Evolutionary conservation across 2,113 vertebrate genomes (phyloP), one percentile per base, ranked within the genome.

Genomic region (Leptobrachium ailaonicum): DNA sequence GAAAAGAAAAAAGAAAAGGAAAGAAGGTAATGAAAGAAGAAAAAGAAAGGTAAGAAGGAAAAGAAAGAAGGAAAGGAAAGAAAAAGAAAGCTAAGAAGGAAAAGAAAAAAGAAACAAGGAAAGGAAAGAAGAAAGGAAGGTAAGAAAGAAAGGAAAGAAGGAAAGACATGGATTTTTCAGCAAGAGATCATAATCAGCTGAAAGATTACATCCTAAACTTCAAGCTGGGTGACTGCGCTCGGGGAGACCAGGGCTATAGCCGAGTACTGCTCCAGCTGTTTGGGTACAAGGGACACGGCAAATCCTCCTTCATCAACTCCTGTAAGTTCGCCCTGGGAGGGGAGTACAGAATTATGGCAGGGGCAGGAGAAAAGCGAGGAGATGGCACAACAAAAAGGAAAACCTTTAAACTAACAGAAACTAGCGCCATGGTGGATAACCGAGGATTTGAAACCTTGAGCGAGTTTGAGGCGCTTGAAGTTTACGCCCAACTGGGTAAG

Each of bases 231-330:
- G n/a, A 45, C 60, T n/a, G 58, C 20, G 14, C 42, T n/a, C 42
- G 8, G 10, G 73, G 73, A 2, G 47, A 45, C 8, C 73, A 75
- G 58, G 73, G 73, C 2, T 75, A 75, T 32, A 2, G 12, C 41
- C 41, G 73, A 9, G 43, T 75, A 13, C 41, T 75, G 1, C 42
- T 75, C 1, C 73, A 75, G 58, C 43, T 75, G 14, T 63, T 41
- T 12, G 73, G 73, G 2, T 12, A 3, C 2, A 2, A 40, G 5
- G 73, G 60, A 10, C 42, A 43, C 6, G 73, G 73, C 4, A 63
- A 63, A 43, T 75, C 73, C 4, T 6, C 60, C 13, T 60, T 75
- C 8, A 64, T 75, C 73, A 75, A 75, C 73, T 64, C 73, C 42
- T 75, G 73, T 32, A 75, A 75, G 58, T 64, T 44, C 14, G 60